Percentiles rank a stretch among this genome's conserved stretches.
phyloP scores from a whole-genome alignment of 2,797 vertebrate species.

The Paramormyrops hopkinsi region DNA sequence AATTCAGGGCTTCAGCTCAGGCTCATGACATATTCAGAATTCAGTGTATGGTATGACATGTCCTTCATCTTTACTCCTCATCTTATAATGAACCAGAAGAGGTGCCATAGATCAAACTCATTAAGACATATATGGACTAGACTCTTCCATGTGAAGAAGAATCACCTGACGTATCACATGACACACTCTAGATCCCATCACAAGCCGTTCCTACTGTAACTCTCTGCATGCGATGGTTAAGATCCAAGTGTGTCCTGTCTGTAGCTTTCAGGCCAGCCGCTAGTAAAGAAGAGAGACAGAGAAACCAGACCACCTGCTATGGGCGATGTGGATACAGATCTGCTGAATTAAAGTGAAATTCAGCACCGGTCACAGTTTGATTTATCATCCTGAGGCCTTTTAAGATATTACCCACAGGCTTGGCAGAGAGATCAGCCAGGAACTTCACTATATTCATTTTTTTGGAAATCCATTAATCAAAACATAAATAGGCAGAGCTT shows the following conservation, averaged over 20 bases:
- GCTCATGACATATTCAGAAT: background rate
- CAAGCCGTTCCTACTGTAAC: background rate
- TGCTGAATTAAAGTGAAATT: constrained; percentile 38
- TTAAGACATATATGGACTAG: background rate
- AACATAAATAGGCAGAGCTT: constrained; percentile 40
- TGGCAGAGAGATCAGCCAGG: constrained; percentile 32
- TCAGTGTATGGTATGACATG: background rate
- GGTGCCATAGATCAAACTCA: background rate
- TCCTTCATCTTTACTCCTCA: background rate
- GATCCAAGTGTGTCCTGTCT: background rate
- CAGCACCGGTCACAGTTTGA: constrained; percentile 31
- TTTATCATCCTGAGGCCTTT: constrained; percentile 42
- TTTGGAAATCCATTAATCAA: constrained; percentile 43
- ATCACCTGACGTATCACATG: background rate
- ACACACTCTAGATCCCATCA: background rate
- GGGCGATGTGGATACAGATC: constrained; percentile 32
- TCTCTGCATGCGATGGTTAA: background rate
- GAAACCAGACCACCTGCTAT: constrained; percentile 33
- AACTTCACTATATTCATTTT: constrained; percentile 31
- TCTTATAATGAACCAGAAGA: background rate
- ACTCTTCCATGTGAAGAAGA: background rate
- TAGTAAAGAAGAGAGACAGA: background rate
- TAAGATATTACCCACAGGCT: constrained; percentile 44
- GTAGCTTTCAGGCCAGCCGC: background rate
- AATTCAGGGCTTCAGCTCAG: background rate